These are phyloP conservation scores for Calameuta pallipes DNA, from an alignment of 2,888 invertebrate species.

Conservation along the genomic window DNA sequence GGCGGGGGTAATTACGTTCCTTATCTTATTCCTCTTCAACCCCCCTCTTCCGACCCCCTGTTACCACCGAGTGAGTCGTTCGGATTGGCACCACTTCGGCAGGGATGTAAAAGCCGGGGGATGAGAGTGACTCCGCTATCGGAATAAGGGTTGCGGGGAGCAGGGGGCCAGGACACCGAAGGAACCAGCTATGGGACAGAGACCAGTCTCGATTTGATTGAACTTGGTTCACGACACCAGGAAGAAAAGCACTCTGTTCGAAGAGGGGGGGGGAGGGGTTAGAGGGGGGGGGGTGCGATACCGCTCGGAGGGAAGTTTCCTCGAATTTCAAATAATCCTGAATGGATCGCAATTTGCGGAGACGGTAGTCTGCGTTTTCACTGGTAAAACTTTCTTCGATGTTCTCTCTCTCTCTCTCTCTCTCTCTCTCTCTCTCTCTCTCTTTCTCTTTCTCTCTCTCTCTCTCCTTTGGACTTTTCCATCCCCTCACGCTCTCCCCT, in stretches of 20 bases:
- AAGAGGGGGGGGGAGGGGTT: background rate
- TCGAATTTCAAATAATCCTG: conserved; percentile 59
- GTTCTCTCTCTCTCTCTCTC: too few relatives aligned
- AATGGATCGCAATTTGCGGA: conserved; percentile 60
- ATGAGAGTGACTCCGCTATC: background rate
- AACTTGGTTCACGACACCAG: conserved; percentile 48
- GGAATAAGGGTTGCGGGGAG: background rate
- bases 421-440: too few relatives aligned
- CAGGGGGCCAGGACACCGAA: conserved; percentile 20
- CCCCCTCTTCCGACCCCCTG: background rate
- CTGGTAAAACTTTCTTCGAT: conserved; percentile 32
- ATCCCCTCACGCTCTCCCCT: background rate
- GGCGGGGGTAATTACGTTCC: background rate
- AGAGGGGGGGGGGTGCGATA: too few relatives aligned
- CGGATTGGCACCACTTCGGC: background rate
- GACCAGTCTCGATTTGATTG: conserved; percentile 46
- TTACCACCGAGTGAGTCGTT: background rate
- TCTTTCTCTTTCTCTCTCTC: too few relatives aligned
- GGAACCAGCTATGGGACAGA: background rate
- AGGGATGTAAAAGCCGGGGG: background rate
- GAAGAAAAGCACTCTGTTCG: conserved; percentile 42
- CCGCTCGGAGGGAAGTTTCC: conserved; percentile 35
- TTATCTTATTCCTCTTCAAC: background rate
- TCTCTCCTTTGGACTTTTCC: too few relatives aligned
- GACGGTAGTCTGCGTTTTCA: conserved; percentile 41